These are phyloP conservation scores for Cosmorhoe ocellata DNA, from an alignment of 2,888 invertebrate species.

Conservation along the genomic window DNA sequence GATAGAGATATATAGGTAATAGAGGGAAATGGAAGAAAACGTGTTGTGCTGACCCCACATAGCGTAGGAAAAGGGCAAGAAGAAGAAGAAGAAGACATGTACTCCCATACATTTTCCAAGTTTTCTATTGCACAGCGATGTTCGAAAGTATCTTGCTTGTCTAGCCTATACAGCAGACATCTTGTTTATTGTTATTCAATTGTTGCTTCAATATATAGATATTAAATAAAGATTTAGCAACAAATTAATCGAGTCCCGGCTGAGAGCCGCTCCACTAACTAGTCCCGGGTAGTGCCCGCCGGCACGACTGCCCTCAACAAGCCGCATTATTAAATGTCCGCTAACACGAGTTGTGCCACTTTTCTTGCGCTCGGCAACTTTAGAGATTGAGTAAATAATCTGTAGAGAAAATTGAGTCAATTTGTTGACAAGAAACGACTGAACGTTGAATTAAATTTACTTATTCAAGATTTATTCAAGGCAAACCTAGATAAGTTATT, in stretches of 20 bases:
- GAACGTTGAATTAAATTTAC: background rate
- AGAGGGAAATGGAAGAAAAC: too few species aligned
- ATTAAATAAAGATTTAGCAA: background rate
- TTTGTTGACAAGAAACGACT: constrained; percentile 16
- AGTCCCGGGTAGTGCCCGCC: background rate
- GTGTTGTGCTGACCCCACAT: too few species aligned
- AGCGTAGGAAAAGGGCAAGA: too few species aligned
- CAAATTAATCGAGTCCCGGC: constrained; percentile 1
- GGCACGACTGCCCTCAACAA: background rate
- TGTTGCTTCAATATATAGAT: too few species aligned
- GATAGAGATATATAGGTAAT: too few species aligned
- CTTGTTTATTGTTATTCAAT: too few species aligned
- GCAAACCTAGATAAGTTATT: too few species aligned
- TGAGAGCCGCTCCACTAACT: background rate
- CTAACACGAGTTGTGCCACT: constrained; percentile 5
- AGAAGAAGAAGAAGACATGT: too few species aligned
- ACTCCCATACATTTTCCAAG: too few species aligned
- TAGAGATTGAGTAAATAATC: constrained; percentile 14
- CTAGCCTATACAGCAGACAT: too few species aligned
- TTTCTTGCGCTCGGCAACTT: constrained; percentile 13
- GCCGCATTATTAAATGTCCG: constrained; percentile 10
- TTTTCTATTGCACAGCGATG: too few species aligned
- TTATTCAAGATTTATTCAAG: background rate
- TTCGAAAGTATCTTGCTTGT: too few species aligned
- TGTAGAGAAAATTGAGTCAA: constrained; percentile 1